Conservation (phyloP, 2,888 invertebrate species). For the Idaea aversata region DNA sequence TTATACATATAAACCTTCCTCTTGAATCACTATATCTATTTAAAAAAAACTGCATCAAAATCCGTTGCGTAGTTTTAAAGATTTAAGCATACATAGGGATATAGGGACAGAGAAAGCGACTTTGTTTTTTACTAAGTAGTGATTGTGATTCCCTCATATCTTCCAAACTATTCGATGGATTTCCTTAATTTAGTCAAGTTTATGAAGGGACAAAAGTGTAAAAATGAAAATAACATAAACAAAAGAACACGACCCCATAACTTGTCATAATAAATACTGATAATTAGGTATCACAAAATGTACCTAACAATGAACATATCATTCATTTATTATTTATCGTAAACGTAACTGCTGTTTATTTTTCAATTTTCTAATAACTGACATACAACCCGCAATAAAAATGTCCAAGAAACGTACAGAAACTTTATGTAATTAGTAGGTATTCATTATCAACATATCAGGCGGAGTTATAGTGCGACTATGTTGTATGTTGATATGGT, state of each 20-base stretch:
- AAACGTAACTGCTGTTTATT: constrained; percentile 21
- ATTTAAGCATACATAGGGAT: no score
- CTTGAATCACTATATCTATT: no score
- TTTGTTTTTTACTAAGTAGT: no score
- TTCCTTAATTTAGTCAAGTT: no score
- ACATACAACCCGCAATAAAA: constrained; percentile 33
- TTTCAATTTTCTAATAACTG: constrained; percentile 26
- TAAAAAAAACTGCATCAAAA: no score
- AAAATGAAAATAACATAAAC: neutral
- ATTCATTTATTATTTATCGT: constrained; percentile 23
- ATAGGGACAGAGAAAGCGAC: no score
- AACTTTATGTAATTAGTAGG: constrained; percentile 37
- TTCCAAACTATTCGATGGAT: no score
- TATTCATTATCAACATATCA: constrained; percentile 48
- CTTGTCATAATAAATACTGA: neutral
- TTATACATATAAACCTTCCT: no score
- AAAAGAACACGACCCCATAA: neutral
- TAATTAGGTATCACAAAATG: neutral
- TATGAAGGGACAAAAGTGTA: no score
- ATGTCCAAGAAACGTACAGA: constrained; percentile 25
- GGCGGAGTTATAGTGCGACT: constrained; percentile 34
- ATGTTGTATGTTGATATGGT: neutral
- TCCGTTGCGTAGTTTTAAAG: no score
- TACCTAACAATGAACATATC: neutral
- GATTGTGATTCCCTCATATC: no score